phyloP scores from a whole-genome alignment of 1,140 invertebrate genomes.

The Drosophila yakuba region DNA sequence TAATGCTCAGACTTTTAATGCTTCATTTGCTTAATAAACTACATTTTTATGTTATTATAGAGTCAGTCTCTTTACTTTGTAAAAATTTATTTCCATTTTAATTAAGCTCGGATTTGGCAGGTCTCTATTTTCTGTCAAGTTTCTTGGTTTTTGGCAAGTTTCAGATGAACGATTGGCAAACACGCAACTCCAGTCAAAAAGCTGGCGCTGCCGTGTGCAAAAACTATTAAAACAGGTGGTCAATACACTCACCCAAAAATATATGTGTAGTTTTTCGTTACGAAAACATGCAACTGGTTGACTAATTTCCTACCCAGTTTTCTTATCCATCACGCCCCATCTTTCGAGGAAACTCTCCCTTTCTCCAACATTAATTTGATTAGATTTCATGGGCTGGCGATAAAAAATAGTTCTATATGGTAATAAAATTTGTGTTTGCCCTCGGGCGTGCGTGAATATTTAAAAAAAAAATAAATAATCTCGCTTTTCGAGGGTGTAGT shows the following conservation, averaged over 20 bases:
- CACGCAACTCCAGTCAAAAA: conserved; percentile 75
- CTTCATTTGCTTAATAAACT: too few relatives aligned
- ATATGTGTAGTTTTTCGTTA: conserved; percentile 6
- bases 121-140: conserved; percentile 4
- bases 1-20: not conserved
- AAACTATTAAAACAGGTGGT: conserved; percentile 78
- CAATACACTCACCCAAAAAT: conserved; percentile 34
- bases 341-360: conserved; percentile 31
- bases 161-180: conserved; percentile 55
- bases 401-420: conserved; percentile 79
- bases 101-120: conserved; percentile 59
- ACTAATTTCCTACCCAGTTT: conserved; percentile 61
- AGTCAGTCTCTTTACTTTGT: conserved; percentile 2
- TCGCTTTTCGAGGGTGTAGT: conserved; percentile 26
- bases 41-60: not conserved
- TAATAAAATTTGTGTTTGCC: conserved; percentile 62
- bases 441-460: conserved; percentile 40
- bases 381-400: conserved; percentile 47
- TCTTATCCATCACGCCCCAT: conserved; percentile 47
- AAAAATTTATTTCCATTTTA: conserved; percentile 62
- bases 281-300: conserved; percentile 73
- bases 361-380: conserved; percentile 33
- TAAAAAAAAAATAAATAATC: conserved; percentile 16
- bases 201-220: conserved; percentile 54
- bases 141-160: conserved; percentile 46